Percentiles rank a stretch among this genome's conserved stretches.
Conservation (phyloP, 2,888 invertebrate species). For the Linnaemya vulpina region DNA sequence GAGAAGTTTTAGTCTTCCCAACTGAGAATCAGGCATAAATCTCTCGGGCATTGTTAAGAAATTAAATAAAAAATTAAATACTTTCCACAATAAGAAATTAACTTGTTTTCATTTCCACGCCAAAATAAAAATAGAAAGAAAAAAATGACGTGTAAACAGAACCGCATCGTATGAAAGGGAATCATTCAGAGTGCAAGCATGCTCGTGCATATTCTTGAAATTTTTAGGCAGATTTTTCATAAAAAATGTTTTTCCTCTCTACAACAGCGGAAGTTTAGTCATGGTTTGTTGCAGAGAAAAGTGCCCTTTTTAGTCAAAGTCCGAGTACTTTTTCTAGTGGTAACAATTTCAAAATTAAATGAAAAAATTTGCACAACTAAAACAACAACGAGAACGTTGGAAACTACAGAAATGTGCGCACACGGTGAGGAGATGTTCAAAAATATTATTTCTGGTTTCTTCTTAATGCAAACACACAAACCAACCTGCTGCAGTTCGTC, state of each 20-base stretch:
- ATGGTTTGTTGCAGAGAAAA: constrained; percentile 36
- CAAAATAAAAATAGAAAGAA: constrained; percentile 6
- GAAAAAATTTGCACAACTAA: neutral
- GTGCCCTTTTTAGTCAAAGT: constrained; percentile 17
- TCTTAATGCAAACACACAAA: no score
- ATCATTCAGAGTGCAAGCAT: constrained; percentile 15
- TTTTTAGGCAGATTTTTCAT: constrained; percentile 31
- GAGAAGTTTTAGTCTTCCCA: constrained; percentile 60
- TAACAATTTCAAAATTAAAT: neutral
- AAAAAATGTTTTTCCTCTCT: neutral
- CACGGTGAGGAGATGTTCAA: neutral
- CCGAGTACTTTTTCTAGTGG: neutral
- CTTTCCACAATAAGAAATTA: constrained; percentile 56
- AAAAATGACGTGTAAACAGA: constrained; percentile 5
- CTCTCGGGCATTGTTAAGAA: constrained; percentile 55
- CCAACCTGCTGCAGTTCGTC: no score
- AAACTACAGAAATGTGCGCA: neutral
- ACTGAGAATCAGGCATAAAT: constrained; percentile 59
- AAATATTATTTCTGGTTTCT: no score
- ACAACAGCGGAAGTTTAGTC: constrained; percentile 23
- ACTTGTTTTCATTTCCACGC: constrained; percentile 54
- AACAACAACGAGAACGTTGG: neutral
- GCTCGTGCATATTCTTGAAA: neutral
- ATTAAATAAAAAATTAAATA: constrained; percentile 54
- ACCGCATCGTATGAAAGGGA: constrained; percentile 2